Base-by-base conservation (phyloP, 2,888 invertebrate species). In the Polydrusus tereticollis region DNA sequence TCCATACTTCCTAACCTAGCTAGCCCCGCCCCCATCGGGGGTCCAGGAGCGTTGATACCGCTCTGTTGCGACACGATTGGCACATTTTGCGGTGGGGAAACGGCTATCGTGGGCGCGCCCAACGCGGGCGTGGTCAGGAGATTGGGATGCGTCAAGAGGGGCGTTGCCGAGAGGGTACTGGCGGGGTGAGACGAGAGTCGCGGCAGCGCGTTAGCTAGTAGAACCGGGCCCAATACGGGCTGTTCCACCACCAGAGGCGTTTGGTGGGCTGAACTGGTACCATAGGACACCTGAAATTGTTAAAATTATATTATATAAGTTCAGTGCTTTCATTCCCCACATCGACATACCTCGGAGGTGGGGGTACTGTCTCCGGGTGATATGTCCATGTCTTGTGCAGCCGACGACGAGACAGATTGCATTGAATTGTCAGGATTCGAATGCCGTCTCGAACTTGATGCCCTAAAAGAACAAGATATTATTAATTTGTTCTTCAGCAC, bases 321-420 rank as follows among this genome's bases (percentile, higher is more conserved):
- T 36, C 10, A 36, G 12, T 10, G 12, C 12, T 36, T 36, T 41
- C 29, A 29, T 7, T 29, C 4, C 7, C 29, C 5, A 29, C 29
- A 5, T 47, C 2, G 41, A 20, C 38, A 59, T 76, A 92, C 91
- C 86, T 95, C 95, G 23, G 94, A 94, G 69, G 94, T 91, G 41
- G 95, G 95, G 75, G 95, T 95, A 83, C 95, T 95, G 82, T 94
- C 92, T 78, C 94, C 94, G 14, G 96, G 96, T 72, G 96, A 97
- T 82, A 97, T 96, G 83, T 97, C 97, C 96, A 97, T 96, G 82
- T 97, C 97, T 86, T 96, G 94, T 29, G 73, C 73, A 18, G 67
- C 66, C 4, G 73, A 73, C 3, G 64, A 74, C n/a, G 72, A 60
- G 12, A 72, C 72, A 23, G 72, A 75, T 70, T 78, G 78, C 66